A percentile compares a stretch with the other conserved stretches of the same genome.
Evolutionary conservation across 2,888 invertebrate species (phyloP).

Genomic region (Machimus atricapillus): DNA sequence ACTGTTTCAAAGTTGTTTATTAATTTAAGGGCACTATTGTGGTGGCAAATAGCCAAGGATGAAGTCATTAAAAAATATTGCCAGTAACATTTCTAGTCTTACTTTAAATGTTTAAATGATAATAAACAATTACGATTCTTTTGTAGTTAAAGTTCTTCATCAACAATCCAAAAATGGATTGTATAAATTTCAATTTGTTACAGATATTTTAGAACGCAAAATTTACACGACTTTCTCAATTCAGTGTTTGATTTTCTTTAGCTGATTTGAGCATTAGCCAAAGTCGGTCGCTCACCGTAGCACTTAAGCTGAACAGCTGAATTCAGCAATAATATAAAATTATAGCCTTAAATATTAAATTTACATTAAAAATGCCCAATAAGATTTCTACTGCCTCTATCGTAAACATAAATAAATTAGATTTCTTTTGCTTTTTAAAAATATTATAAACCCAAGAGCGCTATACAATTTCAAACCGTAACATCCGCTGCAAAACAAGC

Average conservation of each 20-base stretch:
- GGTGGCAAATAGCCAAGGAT: not conserved
- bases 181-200: no score
- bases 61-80: no score
- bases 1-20: not conserved
- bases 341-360: not conserved
- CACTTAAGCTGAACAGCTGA: not conserved
- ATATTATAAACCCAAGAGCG: not conserved
- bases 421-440: not conserved
- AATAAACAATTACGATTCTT: no score
- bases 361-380: not conserved
- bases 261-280: not conserved
- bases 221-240: no score
- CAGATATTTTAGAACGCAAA: no score
- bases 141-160: no score
- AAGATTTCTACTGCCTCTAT: not conserved
- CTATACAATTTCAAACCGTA: not conserved
- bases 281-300: no score
- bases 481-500: not conserved
- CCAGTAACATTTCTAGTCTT: no score
- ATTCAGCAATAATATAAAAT: not conserved
- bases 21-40: not conserved
- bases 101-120: no score
- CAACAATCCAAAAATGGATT: no score
- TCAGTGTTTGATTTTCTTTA: no score
- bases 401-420: not conserved